Base-by-base conservation (phyloP, 2,888 invertebrate genomes). In the Epinotia demarniana region DNA sequence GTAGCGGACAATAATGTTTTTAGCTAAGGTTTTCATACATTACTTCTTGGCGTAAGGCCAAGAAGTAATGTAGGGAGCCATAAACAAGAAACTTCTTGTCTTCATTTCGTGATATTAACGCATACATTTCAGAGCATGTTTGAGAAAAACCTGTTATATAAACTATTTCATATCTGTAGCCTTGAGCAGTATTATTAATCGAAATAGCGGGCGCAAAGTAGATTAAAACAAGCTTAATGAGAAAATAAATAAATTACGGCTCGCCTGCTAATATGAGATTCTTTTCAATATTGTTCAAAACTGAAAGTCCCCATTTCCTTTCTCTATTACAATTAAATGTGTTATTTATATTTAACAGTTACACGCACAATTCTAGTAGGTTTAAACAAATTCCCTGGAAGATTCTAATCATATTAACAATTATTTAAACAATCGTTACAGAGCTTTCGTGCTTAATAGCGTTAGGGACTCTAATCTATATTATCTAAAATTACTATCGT, bases 131-230 rank as follows among this genome's bases (percentile, higher is more conserved):
- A n/a, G n/a, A n/a, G n/a, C n/a, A n/a, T n/a, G n/a, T n/a, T n/a
- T n/a, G n/a, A n/a, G n/a, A n/a, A n/a, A 64, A 66, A 13, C 53
- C 33, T 55, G 18, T 39, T 62, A 74, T 16, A 43, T 73, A 43
- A 73, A 64, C 64, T 70, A 75, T 64, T 71, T 53, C 23, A 57
- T 53, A 53, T 33, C 66, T 19, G 43, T 43, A 49, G 13, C 64
- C 39, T 63, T 19, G 11, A 61, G n/a, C 16, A 61, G 16, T n/a
- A 33, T 16, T 12, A 19, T 11, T 49, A 64, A 49, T 46, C n/a
- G 5, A 49, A 64, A 27, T 64, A 64, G 11, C 8, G 23, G n/a
- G 8, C 16, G 23, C 19, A 23, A 49, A 64, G 19, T 19, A 43
- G 1, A 46, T 62, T 18, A 19, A 23, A 60, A 46, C 13, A 12